phyloP scores from a whole-genome alignment of 2,797 vertebrate species.

The Coendou prehensilis region DNA sequence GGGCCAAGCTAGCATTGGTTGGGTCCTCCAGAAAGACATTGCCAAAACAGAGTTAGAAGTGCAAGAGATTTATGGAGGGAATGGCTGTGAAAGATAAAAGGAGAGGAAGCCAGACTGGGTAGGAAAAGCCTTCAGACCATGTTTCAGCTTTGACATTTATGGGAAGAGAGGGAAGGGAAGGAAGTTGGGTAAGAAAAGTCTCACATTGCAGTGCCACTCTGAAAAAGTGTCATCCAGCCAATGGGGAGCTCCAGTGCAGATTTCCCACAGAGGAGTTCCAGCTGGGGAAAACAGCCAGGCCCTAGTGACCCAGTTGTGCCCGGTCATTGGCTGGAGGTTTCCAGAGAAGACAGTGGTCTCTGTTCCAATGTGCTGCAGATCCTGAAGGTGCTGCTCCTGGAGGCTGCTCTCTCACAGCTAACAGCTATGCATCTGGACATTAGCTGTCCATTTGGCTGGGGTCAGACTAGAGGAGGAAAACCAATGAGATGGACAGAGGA shows the following conservation, averaged over 20 bases:
- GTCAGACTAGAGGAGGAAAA: background rate
- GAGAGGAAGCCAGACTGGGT: background rate
- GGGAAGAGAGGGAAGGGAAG: background rate
- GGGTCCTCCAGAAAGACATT: conserved; percentile 24
- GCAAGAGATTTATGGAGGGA: conserved; percentile 5
- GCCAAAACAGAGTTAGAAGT: conserved; percentile 16
- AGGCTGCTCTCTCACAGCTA: background rate
- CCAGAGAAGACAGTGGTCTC: background rate
- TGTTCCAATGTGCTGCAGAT: background rate
- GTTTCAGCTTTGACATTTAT: conserved; percentile 32
- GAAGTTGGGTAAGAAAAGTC: background rate
- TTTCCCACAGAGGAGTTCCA: background rate
- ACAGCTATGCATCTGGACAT: background rate
- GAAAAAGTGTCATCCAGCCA: background rate
- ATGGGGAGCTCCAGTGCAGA: background rate
- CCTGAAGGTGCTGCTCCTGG: background rate
- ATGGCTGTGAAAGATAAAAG: conserved; percentile 13
- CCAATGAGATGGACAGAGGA: background rate
- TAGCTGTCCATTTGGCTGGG: background rate
- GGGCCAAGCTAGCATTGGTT: background rate
- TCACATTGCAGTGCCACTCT: background rate
- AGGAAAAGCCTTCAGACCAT: background rate
- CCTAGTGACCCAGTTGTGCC: background rate
- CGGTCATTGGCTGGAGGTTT: background rate
- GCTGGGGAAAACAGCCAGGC: background rate